phyloP scores from a whole-genome alignment of 2,888 invertebrate genomes.

The Sphecodes monilicornis region DNA sequence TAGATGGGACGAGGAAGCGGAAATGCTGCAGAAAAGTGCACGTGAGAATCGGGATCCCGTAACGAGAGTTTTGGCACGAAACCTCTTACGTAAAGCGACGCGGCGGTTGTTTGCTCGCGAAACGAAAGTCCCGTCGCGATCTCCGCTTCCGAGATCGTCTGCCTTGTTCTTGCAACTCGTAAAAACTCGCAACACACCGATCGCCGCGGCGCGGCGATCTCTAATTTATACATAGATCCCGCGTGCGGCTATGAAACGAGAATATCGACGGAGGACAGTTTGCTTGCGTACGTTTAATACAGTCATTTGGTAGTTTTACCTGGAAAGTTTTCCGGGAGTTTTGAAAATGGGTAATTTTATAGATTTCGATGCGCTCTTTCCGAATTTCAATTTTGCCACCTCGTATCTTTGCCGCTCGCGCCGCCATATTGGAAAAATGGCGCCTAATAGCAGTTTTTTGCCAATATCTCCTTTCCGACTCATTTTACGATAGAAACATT shows the following conservation, averaged over 20 bases:
- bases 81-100: slow-evolving; percentile 60
- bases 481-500: too few species aligned
- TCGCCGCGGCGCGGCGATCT: slow-evolving; percentile 13
- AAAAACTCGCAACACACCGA: slow-evolving; percentile 20
- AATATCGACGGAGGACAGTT: not conserved
- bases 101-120: slow-evolving; percentile 39
- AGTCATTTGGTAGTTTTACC: too few species aligned
- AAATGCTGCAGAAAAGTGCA: slow-evolving; percentile 46
- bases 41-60: slow-evolving; percentile 53
- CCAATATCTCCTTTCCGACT: too few species aligned
- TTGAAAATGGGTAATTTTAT: too few species aligned
- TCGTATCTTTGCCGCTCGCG: too few species aligned
- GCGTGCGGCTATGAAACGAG: not conserved
- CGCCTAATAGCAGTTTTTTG: too few species aligned
- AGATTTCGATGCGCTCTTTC: too few species aligned
- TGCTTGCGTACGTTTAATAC: not conserved
- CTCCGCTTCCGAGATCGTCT: slow-evolving; percentile 52
- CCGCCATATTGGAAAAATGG: too few species aligned
- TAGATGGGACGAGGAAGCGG: slow-evolving; percentile 60
- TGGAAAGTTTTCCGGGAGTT: too few species aligned
- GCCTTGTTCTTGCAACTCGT: not conserved
- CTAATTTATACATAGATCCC: not conserved
- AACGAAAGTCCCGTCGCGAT: slow-evolving; percentile 62
- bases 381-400: too few species aligned
- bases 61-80: slow-evolving; percentile 62